Conservation (phyloP, 2,113 vertebrate species). For the Carlito syrichta region DNA sequence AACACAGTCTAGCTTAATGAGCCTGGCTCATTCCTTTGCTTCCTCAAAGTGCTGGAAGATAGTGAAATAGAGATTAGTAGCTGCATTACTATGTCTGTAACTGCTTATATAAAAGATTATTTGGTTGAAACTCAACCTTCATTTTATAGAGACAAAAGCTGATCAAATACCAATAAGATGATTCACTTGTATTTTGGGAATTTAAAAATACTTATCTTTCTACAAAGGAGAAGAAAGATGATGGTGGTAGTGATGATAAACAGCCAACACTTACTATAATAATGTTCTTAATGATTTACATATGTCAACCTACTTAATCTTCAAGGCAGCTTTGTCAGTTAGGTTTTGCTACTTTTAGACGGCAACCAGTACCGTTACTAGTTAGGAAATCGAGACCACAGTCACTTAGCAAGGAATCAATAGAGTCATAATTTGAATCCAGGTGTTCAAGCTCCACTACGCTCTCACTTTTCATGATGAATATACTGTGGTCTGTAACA, state of each 20-base stretch:
- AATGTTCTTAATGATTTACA: neutral
- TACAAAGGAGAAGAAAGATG: neutral
- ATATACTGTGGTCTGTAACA: neutral
- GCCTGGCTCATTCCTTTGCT: neutral
- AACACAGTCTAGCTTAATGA: neutral
- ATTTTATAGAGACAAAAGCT: neutral
- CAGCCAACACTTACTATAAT: no score
- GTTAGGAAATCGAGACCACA: neutral
- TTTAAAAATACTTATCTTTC: neutral
- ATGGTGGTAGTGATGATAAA: neutral
- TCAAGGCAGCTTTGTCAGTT: neutral
- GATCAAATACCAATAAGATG: no score
- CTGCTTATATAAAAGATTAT: neutral
- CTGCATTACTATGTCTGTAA: neutral
- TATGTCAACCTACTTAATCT: neutral
- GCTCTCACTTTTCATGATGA: neutral
- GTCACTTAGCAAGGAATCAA: neutral
- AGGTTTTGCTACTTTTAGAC: neutral
- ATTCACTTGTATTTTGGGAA: neutral
- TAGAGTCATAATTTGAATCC: neutral
- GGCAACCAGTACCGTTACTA: neutral
- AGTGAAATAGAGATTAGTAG: neutral
- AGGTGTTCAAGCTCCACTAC: neutral
- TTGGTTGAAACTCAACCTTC: neutral
- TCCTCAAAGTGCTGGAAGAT: neutral